These are phyloP conservation scores for Panagrolaimus sp. DNA, from an alignment of 1,140 invertebrate species.

Conservation along the genomic window DNA sequence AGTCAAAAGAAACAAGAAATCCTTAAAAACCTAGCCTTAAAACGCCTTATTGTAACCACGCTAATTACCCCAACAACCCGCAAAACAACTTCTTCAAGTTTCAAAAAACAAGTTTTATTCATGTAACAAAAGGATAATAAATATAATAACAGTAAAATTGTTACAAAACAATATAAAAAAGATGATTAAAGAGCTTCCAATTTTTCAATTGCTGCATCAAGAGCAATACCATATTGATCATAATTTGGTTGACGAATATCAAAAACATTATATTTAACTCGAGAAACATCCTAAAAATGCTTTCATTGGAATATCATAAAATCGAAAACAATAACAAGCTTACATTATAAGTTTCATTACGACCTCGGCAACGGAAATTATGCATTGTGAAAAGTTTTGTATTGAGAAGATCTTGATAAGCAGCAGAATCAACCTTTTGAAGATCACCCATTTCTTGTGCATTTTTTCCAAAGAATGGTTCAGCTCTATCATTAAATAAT, in stretches of 20 bases:
- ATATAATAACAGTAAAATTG: no score
- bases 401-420: conserved; percentile 66
- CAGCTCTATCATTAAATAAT: conserved; percentile 79
- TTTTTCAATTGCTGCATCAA: background rate
- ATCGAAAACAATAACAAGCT: background rate
- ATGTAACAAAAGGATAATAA: no score
- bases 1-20: no score
- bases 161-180: no score
- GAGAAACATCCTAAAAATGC: background rate
- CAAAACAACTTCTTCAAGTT: no score
- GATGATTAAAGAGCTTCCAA: conserved; percentile 5
- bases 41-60: no score
- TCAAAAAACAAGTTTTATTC: no score
- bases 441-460: conserved; percentile 68
- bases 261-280: background rate
- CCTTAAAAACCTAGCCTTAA: no score
- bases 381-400: conserved; percentile 73
- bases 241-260: background rate
- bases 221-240: background rate
- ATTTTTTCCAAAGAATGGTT: conserved; percentile 71
- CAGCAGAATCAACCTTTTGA: conserved; percentile 59
- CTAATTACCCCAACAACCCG: no score
- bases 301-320: no score
- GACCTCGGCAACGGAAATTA: conserved; percentile 74
- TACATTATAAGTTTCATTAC: conserved; percentile 80